Evolutionary conservation across 2,888 invertebrate genomes (phyloP).

Genomic region (Agriopis marginaria): DNA sequence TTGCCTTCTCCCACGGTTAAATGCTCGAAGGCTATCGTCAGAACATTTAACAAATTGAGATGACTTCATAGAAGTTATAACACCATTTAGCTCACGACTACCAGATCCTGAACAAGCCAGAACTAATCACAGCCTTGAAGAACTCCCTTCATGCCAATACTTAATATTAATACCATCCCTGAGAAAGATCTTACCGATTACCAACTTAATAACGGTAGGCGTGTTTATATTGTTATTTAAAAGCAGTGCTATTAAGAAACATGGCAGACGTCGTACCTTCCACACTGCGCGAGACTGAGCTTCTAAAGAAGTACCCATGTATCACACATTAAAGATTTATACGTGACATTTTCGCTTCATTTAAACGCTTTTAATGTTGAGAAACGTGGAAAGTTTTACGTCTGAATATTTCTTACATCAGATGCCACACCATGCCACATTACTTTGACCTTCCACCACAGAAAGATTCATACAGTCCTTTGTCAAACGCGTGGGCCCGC

Average conservation of each 20-base stretch:
- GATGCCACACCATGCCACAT: too few species aligned
- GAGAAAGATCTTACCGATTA: constrained; percentile 76
- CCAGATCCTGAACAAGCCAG: constrained; percentile 22
- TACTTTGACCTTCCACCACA: too few species aligned
- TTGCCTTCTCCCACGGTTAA: too few species aligned
- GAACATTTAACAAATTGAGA: constrained; percentile 19
- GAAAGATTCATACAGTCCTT: too few species aligned
- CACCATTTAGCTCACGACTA: constrained; percentile 39
- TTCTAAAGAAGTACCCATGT: neutral
- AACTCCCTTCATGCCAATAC: constrained; percentile 51
- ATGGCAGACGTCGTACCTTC: neutral
- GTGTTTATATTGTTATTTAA: constrained; percentile 79
- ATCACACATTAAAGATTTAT: neutral
- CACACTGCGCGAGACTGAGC: neutral
- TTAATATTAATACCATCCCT: constrained; percentile 62
- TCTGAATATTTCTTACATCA: too few species aligned
- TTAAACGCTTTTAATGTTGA: neutral
- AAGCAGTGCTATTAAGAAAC: constrained; percentile 68
- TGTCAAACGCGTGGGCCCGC: too few species aligned
- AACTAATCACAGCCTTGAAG: constrained; percentile 61
- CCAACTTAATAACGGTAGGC: constrained; percentile 69
- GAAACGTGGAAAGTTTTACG: too few species aligned
- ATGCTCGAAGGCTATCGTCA: neutral
- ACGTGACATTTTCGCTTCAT: neutral
- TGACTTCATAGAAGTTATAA: constrained; percentile 35